A percentile compares a stretch with the other conserved stretches of the same genome.
These are phyloP conservation scores for Pararge aegeria DNA, from an alignment of 1,140 invertebrate genomes.

Conservation along the genomic window DNA sequence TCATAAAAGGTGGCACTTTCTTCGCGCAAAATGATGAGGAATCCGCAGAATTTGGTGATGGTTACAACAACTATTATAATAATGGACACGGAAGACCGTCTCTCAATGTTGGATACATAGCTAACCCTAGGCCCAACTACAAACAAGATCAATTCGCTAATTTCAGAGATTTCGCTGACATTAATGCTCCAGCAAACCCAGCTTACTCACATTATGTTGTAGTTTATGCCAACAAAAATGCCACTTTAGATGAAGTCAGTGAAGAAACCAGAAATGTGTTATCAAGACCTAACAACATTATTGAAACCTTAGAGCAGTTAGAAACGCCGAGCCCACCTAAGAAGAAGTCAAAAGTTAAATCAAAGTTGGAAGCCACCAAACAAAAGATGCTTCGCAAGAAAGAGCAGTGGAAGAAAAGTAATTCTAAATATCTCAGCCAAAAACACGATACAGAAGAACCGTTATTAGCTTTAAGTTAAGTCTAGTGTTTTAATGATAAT, in stretches of 20 bases:
- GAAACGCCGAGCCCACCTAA: constrained; percentile 80
- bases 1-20: constrained; percentile 92
- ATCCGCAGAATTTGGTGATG: constrained; percentile 53
- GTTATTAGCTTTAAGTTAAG: constrained; percentile 75
- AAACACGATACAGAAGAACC: constrained; percentile 73
- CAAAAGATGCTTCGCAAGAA: constrained; percentile 65
- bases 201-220: constrained; percentile 91
- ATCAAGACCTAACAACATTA: constrained; percentile 88
- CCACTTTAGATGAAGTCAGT: constrained; percentile 72
- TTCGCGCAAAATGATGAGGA: constrained; percentile 82
- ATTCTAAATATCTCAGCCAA: constrained; percentile 56
- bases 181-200: constrained; percentile 89
- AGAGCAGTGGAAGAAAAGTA: constrained; percentile 68
- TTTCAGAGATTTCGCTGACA: constrained; percentile 93
- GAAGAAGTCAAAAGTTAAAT: constrained; percentile 84
- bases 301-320: constrained; percentile 87
- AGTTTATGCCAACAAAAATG: constrained; percentile 89
- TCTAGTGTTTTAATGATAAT: constrained; percentile 42
- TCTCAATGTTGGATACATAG: constrained; percentile 78
- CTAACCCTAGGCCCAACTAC: constrained; percentile 81
- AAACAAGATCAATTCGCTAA: constrained; percentile 90
- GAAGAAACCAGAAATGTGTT: constrained; percentile 70
- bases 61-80: constrained; percentile 83
- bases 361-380: constrained; percentile 79
- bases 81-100: constrained; percentile 84